Evolutionary conservation across 1,140 invertebrate species (phyloP).

Genomic region (Trigoniulus corallinus): DNA sequence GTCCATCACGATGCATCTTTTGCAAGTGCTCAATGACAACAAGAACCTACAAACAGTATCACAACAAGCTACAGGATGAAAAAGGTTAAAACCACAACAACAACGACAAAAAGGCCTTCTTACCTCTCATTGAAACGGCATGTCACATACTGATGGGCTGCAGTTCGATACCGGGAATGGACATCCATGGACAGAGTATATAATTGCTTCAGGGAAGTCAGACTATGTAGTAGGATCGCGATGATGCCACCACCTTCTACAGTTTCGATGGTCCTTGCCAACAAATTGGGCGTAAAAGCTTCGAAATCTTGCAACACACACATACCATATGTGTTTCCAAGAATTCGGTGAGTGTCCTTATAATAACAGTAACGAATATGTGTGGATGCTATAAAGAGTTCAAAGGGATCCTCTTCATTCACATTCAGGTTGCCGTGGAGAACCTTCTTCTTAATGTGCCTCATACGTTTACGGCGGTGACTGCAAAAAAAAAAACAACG

Average conservation of each 20-base stretch:
- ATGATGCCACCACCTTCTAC: constrained; percentile 95
- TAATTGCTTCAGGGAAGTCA: constrained; percentile 81
- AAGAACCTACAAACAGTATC: constrained; percentile 47
- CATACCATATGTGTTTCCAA: constrained; percentile 96
- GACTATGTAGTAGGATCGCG: constrained; percentile 60
- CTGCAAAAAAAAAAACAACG: constrained; percentile 35
- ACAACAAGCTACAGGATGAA: background rate
- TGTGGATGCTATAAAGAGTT: constrained; percentile 88
- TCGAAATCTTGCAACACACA: constrained; percentile 98
- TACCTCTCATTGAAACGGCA: constrained; percentile 88
- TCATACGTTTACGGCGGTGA: constrained; percentile 85
- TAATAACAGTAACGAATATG: constrained; percentile 97
- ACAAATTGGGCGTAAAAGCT: constrained; percentile 92
- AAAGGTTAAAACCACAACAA: constrained; percentile 6
- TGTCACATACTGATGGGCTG: constrained; percentile 80
- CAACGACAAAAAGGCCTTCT: background rate
- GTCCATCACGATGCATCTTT: constrained; percentile 79
- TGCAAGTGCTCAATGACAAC: constrained; percentile 72
- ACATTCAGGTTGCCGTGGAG: constrained; percentile 74
- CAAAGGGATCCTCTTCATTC: constrained; percentile 93
- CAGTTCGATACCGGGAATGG: constrained; percentile 84
- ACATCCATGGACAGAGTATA: constrained; percentile 98
- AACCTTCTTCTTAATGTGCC: constrained; percentile 68
- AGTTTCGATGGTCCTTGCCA: constrained; percentile 95
- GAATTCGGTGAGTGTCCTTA: constrained; percentile 90